A percentile compares a stretch with the other conserved stretches of the same genome.
Evolutionary conservation across 2,797 vertebrate species (phyloP).

Genomic region (Hemitrygon akajei): DNA sequence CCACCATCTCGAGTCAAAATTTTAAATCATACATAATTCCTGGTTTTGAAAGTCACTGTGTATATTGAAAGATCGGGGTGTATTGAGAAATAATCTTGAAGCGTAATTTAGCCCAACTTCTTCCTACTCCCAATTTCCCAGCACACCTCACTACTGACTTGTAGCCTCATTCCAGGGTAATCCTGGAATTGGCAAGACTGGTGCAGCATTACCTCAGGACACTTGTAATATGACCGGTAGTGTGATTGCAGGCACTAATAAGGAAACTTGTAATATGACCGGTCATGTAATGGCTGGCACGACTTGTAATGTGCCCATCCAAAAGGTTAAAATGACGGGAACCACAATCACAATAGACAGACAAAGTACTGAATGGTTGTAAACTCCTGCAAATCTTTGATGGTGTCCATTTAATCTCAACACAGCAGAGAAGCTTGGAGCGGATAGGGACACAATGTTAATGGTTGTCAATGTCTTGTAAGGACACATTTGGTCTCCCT

Average conservation of each 20-base stretch:
- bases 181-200: neutral
- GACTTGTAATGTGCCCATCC: neutral
- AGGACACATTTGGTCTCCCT: neutral
- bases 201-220: neutral
- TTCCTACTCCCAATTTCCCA: neutral
- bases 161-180: neutral
- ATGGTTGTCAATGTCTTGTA: neutral
- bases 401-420: neutral
- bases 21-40: neutral
- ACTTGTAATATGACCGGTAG: neutral
- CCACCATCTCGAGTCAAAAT: neutral
- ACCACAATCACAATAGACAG: neutral
- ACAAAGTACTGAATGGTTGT: neutral
- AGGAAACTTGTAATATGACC: neutral
- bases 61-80: too few relatives aligned
- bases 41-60: neutral
- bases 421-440: neutral
- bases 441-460: neutral
- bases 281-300: too few relatives aligned
- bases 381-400: neutral
- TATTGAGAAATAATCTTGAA: neutral
- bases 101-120: neutral
- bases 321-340: neutral
- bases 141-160: too few relatives aligned
- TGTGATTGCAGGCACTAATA: too few relatives aligned